Base-by-base conservation (phyloP, 2,888 invertebrate genomes). In the Spisula subtruncata region DNA sequence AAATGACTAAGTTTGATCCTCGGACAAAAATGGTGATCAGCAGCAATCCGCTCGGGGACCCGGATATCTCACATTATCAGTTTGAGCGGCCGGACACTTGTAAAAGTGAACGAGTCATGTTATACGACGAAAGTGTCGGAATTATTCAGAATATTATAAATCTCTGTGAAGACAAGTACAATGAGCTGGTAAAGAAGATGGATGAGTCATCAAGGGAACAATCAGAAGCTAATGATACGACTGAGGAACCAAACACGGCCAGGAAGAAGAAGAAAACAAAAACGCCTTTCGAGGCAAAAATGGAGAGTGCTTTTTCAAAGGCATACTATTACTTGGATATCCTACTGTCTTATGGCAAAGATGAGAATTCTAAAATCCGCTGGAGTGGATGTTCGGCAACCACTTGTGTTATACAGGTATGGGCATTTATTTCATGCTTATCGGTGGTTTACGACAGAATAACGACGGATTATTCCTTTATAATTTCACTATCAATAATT, bases 351-450 rank as follows among this genome's bases (percentile, higher is more conserved):
- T 96, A 95, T 92, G 96, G 96, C 5, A 96, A 96, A 90, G 96
- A 96, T 90, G 96, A 96, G 89, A 93, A 93, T 46, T 96, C 96
- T 8, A 93, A 94, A 82, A 96, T 96, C 4, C 91, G 96, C 25
- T 96, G 96, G 96, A 96, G 96, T 92, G 96, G 96, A 8, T 96
- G 96, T 87, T 96, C 96, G 2, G 96, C 96, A 0, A 81, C 95
- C 1, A 95, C 95, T 10, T 90, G 95, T 48, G 89, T 96, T 6
- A 93, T 96, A 25, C 94, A 95, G 82, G 91, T 90, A 56, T 48
- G 83, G 35, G 16, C 51, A 51, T 51, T 1, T 51, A n/a, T n/a
- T n/a, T n/a, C n/a, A n/a, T n/a, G n/a, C n/a, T n/a, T n/a, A n/a
- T n/a, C n/a, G n/a, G n/a, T n/a, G n/a, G n/a, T n/a, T n/a, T n/a